Evolutionary conservation across 2,113 vertebrate species (phyloP).

Genomic region (Camelus dromedarius): DNA sequence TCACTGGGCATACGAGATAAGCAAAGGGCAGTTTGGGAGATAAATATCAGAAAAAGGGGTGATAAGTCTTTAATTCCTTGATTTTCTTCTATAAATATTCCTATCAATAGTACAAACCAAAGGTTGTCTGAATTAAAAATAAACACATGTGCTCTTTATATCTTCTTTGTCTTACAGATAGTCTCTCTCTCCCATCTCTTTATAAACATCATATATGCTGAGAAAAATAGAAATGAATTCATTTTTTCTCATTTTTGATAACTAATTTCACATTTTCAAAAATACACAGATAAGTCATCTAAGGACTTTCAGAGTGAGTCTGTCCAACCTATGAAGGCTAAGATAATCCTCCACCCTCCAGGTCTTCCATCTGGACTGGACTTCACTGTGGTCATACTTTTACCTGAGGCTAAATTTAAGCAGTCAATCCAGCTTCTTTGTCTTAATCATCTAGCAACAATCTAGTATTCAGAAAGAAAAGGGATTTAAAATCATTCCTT

Average conservation of each 20-base stretch:
- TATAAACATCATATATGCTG: background rate
- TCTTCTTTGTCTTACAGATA: background rate
- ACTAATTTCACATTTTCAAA: background rate
- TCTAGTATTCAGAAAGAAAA: background rate
- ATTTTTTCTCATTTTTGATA: conserved; percentile 42
- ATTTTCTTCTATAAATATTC: conserved; percentile 4
- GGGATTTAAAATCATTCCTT: background rate
- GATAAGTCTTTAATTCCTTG: background rate
- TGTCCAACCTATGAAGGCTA: background rate
- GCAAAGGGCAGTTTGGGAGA: background rate
- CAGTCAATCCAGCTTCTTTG: background rate
- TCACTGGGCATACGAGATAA: background rate
- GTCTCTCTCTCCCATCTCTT: background rate
- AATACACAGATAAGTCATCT: background rate
- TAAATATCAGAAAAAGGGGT: background rate
- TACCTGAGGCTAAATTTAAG: background rate
- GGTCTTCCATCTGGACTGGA: background rate
- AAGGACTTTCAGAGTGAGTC: background rate
- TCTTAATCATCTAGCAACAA: background rate
- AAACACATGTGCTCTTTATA: background rate
- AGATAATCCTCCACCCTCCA: background rate
- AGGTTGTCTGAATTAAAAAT: conserved; percentile 3
- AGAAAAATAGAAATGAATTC: background rate
- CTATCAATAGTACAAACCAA: background rate
- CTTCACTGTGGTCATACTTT: background rate